These are phyloP conservation scores for Eilema caniola DNA, from an alignment of 2,888 invertebrate species.

Conservation along the genomic window DNA sequence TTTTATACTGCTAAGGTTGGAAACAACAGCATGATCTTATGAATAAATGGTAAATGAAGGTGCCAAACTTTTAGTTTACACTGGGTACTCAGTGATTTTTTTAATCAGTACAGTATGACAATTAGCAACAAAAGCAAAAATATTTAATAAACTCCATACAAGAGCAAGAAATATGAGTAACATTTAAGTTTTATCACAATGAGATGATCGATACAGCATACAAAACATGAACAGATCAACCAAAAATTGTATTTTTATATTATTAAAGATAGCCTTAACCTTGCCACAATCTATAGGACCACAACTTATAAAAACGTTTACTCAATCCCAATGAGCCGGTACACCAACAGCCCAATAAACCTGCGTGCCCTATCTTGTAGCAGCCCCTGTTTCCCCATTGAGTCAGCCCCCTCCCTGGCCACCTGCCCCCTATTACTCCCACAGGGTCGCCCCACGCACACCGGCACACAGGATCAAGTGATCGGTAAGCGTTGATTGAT, in stretches of 20 bases:
- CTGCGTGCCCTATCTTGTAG: slow-evolving; percentile 51
- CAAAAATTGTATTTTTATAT: background rate
- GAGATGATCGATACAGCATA: background rate
- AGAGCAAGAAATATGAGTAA: too few species aligned
- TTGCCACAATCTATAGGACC: background rate
- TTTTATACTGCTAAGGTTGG: background rate
- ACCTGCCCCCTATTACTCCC: slow-evolving; percentile 3
- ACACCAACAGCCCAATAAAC: slow-evolving; percentile 52
- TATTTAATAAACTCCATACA: too few species aligned
- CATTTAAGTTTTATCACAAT: too few species aligned
- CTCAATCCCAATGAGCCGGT: slow-evolving; percentile 40
- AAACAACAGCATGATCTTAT: too few species aligned
- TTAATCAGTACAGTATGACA: too few species aligned
- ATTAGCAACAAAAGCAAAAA: too few species aligned
- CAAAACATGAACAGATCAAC: background rate
- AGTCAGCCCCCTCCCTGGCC: slow-evolving; percentile 1
- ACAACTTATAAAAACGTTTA: slow-evolving; percentile 2
- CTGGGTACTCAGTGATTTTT: too few species aligned
- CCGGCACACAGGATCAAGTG: slow-evolving; percentile 62
- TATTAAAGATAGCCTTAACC: background rate
- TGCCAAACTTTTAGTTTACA: too few species aligned
- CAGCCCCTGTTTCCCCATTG: slow-evolving; percentile 21
- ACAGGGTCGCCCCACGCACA: slow-evolving; percentile 49
- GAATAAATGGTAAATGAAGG: too few species aligned
- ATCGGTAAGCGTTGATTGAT: slow-evolving; percentile 78